phyloP scores from a whole-genome alignment of 2,797 vertebrate species.

The Myotis findleyi region DNA sequence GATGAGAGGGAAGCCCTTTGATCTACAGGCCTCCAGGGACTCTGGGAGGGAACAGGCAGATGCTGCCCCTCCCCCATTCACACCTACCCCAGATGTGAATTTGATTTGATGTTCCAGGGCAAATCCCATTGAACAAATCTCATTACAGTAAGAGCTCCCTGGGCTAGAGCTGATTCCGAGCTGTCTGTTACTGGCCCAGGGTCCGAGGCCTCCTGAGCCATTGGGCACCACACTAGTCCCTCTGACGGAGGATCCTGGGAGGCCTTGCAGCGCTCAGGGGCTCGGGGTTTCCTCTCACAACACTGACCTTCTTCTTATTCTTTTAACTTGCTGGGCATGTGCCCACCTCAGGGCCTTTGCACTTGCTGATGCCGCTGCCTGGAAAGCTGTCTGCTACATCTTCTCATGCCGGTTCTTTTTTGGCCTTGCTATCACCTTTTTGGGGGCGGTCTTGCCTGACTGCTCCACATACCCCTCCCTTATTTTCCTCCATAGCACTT shows the following conservation, averaged over 20 bases:
- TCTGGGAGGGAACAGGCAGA: neutral
- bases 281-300: neutral
- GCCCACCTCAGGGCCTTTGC: constrained; percentile 59
- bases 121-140: constrained; percentile 73
- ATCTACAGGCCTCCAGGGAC: neutral
- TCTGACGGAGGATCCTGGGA: neutral
- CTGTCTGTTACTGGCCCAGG: neutral
- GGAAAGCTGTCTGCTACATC: neutral
- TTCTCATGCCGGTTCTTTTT: neutral
- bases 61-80: neutral
- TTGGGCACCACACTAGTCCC: neutral
- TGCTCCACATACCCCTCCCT: rapidly evolving
- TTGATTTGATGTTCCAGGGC: constrained; percentile 64
- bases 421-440: neutral
- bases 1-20: constrained; percentile 1
- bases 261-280: neutral
- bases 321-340: neutral
- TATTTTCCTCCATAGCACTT: neutral
- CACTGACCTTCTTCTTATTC: neutral
- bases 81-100: constrained; percentile 72
- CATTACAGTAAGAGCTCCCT: constrained; percentile 44
- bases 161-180: constrained; percentile 8
- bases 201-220: neutral
- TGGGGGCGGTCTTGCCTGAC: neutral
- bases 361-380: neutral